Base-by-base conservation (phyloP, 2,888 invertebrate genomes). In the Drosophila greeni region DNA sequence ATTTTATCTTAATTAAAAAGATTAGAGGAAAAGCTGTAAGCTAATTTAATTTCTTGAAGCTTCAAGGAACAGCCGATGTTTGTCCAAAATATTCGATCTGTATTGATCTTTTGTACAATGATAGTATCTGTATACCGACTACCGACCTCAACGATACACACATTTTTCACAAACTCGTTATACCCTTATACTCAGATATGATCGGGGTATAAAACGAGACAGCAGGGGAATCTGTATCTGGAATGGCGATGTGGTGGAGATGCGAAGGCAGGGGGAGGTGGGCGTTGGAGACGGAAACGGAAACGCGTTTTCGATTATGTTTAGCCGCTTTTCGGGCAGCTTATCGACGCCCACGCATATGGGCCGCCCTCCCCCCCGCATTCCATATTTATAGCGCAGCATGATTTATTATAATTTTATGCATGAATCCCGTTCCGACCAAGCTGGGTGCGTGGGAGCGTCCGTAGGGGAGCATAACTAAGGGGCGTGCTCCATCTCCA, bases 381-480 rank as follows among this genome's bases (percentile, higher is more conserved):
- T 60, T 52, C 69, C 78, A 81, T 84, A 81, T 81, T 84, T 81
- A 81, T 84, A 79, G 79, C 76, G 72, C 62, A 52, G 72, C 72
- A 82, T 81, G 81, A 81, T 81, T 81, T 81, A 81, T 81, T 81
- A 82, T 81, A 81, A 81, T 81, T 75, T 82, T 81, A 81, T 81
- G 78, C 81, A 81, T 81, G 81, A 79, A 81, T 79, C 79, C 76
- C 36, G 68, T 72, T 72, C 54, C 74, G 66, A 71, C 60, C 60
- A 43, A 61, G 72, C 66, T 40, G 66, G 47, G 20, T 29, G 26
- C 14, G 54, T 16, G 45, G 48, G 55, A 4, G 24, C 34, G 31
- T 39, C 71, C 64, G 72, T 73, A 11, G 24, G 45, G 45, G 31
- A 14, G 39, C 37, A 42, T 51, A 48, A 40, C 36, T 36, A 48